Conservation (phyloP, 2,888 invertebrate genomes). For the Cloeon dipterum region DNA sequence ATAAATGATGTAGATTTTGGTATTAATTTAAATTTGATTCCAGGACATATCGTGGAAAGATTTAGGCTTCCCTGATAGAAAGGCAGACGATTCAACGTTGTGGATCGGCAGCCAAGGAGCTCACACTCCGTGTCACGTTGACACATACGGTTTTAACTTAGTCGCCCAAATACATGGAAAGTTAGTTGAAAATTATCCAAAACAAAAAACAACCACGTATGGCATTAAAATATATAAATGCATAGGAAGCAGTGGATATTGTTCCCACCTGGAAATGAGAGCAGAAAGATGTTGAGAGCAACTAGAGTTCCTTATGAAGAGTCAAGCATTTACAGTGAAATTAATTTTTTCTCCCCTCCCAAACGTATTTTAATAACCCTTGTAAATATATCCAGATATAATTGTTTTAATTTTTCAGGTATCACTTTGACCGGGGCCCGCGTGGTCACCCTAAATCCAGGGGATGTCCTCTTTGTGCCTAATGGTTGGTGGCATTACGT, state of each 20-base stretch:
- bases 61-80: conserved; percentile 46
- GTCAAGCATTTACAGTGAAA: conserved; percentile 53
- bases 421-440: conserved; percentile 20
- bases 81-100: conserved; percentile 45
- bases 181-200: conserved; percentile 22
- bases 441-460: conserved; percentile 46
- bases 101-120: conserved; percentile 77
- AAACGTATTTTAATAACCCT: conserved; percentile 4
- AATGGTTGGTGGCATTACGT: conserved; percentile 96
- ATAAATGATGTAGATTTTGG: too few species aligned
- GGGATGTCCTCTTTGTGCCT: conserved; percentile 75
- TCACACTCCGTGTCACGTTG: conserved; percentile 84
- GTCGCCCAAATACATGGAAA: conserved; percentile 72
- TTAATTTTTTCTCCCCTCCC: conserved; percentile 1
- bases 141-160: conserved; percentile 85
- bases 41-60: conserved; percentile 33
- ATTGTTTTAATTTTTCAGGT: neutral
- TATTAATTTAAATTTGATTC: conserved; percentile 5
- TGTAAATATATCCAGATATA: too few species aligned
- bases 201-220: conserved; percentile 2
- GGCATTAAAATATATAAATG: neutral
- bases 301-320: conserved; percentile 89
- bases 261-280: conserved; percentile 46
- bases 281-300: conserved; percentile 37
- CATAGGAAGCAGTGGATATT: conserved; percentile 75